These are phyloP conservation scores for Vipera latastei DNA, from an alignment of 2,797 vertebrate species.

Conservation along the genomic window DNA sequence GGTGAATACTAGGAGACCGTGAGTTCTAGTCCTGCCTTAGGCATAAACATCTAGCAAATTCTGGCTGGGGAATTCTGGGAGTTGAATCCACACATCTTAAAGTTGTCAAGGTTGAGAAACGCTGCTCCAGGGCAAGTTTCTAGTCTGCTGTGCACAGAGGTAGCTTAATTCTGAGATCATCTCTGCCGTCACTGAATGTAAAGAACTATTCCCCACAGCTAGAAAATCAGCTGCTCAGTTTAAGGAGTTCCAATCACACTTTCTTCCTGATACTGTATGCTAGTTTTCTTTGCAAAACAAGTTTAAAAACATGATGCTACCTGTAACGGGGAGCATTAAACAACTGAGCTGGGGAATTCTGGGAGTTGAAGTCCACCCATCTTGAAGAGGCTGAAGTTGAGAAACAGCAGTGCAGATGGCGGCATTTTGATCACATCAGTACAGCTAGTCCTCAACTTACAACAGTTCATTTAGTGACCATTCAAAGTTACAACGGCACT, in stretches of 20 bases:
- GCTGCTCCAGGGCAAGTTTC: neutral
- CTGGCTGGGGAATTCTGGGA: neutral
- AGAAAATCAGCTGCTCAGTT: neutral
- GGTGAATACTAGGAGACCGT: neutral
- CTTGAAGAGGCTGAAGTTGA: neutral
- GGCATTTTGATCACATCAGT: neutral
- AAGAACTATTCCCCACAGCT: neutral
- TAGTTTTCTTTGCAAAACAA: neutral
- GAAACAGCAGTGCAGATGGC: neutral
- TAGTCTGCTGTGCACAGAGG: neutral
- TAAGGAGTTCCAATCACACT: too few relatives aligned
- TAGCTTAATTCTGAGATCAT: neutral
- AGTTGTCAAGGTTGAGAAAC: neutral
- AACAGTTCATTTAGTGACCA: too few relatives aligned
- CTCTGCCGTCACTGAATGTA: neutral
- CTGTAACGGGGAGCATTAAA: neutral
- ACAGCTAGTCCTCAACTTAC: too few relatives aligned
- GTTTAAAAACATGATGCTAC: neutral
- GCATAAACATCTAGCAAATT: neutral
- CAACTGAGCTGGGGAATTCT: neutral
- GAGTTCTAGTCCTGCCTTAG: neutral
- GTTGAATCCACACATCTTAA: neutral
- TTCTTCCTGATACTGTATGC: neutral
- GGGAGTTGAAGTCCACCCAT: neutral
- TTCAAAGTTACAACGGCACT: too few relatives aligned